These are phyloP conservation scores for Callinectes sapidus DNA, from an alignment of 2,888 invertebrate genomes.

Conservation along the genomic window DNA sequence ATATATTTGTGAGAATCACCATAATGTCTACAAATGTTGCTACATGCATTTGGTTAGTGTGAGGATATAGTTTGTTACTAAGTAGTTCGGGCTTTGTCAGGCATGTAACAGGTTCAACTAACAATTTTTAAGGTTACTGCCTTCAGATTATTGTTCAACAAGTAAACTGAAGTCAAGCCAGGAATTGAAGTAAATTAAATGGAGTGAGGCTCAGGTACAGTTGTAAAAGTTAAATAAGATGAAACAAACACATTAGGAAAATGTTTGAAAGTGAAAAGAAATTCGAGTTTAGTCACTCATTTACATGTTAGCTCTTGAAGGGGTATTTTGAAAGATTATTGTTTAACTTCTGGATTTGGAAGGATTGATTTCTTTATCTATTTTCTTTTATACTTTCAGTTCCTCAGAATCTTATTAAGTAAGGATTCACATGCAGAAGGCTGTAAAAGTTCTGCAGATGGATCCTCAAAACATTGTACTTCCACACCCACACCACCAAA, in stretches of 20 bases:
- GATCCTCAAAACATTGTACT: neutral
- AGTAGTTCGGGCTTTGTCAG: neutral
- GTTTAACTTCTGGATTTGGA: neutral
- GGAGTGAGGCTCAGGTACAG: constrained; percentile 19
- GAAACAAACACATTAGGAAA: neutral
- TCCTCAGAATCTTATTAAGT: neutral
- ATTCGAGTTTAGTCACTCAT: neutral
- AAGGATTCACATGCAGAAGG: neutral
- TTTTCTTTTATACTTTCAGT: neutral
- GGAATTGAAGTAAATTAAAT: neutral
- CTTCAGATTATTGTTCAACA: neutral
- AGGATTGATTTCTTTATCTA: neutral
- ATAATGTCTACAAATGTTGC: neutral
- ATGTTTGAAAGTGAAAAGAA: neutral
- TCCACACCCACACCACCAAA: neutral
- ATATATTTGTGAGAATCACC: neutral
- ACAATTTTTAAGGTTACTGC: neutral
- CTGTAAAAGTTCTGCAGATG: neutral
- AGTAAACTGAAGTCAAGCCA: neutral
- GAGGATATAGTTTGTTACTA: neutral
- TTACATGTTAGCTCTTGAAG: neutral
- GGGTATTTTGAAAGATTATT: neutral
- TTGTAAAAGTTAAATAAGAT: neutral
- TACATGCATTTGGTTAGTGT: neutral
- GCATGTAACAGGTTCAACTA: neutral